phyloP scores from a whole-genome alignment of 1,140 invertebrate species.

The Delia radicum region DNA sequence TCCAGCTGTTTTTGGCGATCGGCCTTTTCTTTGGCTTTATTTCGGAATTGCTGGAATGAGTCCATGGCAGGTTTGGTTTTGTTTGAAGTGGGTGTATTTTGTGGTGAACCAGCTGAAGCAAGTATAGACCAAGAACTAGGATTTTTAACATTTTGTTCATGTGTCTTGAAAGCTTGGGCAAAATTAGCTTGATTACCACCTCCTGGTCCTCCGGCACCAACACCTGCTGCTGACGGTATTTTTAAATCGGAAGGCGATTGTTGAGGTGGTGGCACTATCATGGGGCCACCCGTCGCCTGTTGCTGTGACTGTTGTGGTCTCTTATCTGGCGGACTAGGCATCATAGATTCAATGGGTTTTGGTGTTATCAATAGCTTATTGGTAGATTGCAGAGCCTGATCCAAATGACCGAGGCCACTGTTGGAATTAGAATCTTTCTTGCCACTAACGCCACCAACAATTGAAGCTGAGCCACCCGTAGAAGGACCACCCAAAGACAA shows the following conservation, averaged over 20 bases:
- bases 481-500: constrained; percentile 23
- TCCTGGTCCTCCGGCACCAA: constrained; percentile 13
- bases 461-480: constrained; percentile 13
- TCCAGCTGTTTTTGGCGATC: constrained; percentile 86
- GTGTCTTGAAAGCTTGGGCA: constrained; percentile 66
- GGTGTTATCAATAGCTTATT: constrained; percentile 61
- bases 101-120: constrained; percentile 76
- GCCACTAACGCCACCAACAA: neutral
- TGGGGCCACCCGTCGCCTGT: constrained; percentile 26
- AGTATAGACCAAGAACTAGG: constrained; percentile 90
- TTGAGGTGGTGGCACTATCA: constrained; percentile 33
- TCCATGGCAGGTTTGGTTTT: constrained; percentile 70
- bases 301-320: constrained; percentile 42
- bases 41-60: constrained; percentile 82
- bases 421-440: constrained; percentile 22
- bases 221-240: constrained; percentile 27
- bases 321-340: constrained; percentile 60
- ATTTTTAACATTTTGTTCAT: constrained; percentile 80
- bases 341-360: constrained; percentile 65
- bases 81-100: constrained; percentile 62
- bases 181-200: constrained; percentile 57
- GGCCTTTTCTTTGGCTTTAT: constrained; percentile 92
- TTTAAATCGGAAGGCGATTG: constrained; percentile 55
- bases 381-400: constrained; percentile 29
- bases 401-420: constrained; percentile 29